These are phyloP conservation scores for Tenthredo distinguenda DNA, from an alignment of 2,888 invertebrate genomes.

Conservation along the genomic window DNA sequence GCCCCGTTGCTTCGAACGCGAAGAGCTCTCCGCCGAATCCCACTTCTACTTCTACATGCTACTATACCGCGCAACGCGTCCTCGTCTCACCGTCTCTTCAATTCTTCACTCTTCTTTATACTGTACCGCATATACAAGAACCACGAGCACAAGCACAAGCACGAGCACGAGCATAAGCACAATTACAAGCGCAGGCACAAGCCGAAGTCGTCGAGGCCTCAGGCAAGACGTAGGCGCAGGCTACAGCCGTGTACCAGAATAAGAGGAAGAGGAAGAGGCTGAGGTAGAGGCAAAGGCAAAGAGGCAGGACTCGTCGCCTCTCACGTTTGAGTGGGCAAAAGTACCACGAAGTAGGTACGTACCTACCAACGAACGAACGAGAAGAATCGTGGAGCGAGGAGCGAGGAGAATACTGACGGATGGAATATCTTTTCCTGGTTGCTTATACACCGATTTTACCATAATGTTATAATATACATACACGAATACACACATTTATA, in stretches of 20 bases:
- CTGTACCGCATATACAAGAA: neutral
- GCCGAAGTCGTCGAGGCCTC: slow-evolving; percentile 7
- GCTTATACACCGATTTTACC: neutral
- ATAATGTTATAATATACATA: neutral
- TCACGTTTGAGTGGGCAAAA: slow-evolving; percentile 48
- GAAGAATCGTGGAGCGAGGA: neutral
- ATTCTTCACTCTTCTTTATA: neutral
- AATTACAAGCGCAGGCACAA: slow-evolving; percentile 4
- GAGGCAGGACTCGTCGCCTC: slow-evolving; percentile 31
- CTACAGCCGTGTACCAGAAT: neutral
- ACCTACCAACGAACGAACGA: neutral
- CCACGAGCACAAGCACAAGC: neutral
- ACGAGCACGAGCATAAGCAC: neutral
- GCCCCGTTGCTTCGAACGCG: slow-evolving; percentile 26
- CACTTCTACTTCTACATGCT: slow-evolving; percentile 21
- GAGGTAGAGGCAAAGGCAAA: slow-evolving; percentile 14
- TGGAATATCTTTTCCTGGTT: slow-evolving; percentile 25
- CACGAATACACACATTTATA: neutral
- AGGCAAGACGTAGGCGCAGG: slow-evolving; percentile 37
- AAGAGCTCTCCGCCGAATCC: slow-evolving; percentile 35
- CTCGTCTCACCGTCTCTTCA: neutral
- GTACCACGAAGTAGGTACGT: neutral
- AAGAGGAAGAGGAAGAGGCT: slow-evolving; percentile 18
- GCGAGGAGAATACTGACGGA: slow-evolving; percentile 23
- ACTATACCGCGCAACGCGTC: neutral